Conservation (phyloP, 2,113 vertebrate species). For the Callaeas wilsoni region DNA sequence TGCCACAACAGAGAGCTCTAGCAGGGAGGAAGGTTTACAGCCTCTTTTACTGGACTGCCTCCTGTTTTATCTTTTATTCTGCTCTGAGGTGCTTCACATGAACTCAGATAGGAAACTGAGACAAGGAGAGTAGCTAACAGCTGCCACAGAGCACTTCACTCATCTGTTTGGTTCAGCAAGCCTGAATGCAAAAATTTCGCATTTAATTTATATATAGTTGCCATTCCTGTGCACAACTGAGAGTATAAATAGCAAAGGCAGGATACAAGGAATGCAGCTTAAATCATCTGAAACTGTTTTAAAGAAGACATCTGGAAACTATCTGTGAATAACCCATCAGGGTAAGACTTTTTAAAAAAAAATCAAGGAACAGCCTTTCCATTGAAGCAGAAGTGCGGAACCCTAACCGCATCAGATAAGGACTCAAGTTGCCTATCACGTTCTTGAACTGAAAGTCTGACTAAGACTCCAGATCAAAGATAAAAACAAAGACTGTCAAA, state of each 20-base stretch:
- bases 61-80: not conserved
- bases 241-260: not conserved
- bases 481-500: not conserved
- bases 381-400: not conserved
- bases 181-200: not conserved
- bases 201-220: not conserved
- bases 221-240: not conserved
- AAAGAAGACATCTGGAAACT: not conserved
- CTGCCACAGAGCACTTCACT: not conserved
- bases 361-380: not conserved
- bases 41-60: not conserved
- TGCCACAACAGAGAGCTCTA: not conserved
- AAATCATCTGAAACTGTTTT: not conserved
- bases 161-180: not conserved
- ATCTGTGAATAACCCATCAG: not conserved
- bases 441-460: not conserved
- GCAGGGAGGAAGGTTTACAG: not conserved
- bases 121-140: not conserved
- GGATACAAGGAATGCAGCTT: not conserved
- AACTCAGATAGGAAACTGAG: not conserved
- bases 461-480: not conserved
- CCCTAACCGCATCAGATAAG: not conserved
- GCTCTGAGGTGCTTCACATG: not conserved
- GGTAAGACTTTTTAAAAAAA: not conserved
- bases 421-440: not conserved